Base-by-base conservation (phyloP, 1,140 invertebrate genomes). In the Nasonia vitripennis region DNA sequence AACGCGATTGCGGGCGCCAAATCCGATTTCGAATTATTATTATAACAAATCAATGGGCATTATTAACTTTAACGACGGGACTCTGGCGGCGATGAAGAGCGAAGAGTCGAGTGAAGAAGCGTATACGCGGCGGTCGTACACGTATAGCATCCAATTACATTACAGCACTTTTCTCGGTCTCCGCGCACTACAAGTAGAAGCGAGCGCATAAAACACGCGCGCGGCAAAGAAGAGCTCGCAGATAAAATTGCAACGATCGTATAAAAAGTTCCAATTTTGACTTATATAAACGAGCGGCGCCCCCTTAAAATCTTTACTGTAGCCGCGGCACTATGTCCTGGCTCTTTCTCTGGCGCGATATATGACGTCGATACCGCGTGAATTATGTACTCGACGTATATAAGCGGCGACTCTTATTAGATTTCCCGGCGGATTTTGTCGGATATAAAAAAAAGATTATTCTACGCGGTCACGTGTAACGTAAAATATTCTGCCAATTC, bases 201-300 rank as follows among this genome's bases (percentile, higher is more conserved):
- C 51, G 31, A 10, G 11, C 37, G 20, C 68, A 27, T 20, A 27
- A 70, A 68, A 45, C 68, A 70, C n/a, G 12, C 37, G 41, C 4
- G 20, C 20, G 17, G 20, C 17, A 17, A 62, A 62, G 55, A n/a
- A 6, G 55, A 62, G 23, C n/a, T 70, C 62, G 41, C 31, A 62
- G 31, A 82, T 74, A 73, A 82, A 82, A 82, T 74, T 45, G 81
- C 55, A 82, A 62, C 48, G 45, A 71, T 74, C 70, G 31, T 51
- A 75, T 74, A 74, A 82, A 82, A 82, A 74, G 48, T 82, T 82
- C 31, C 71, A 82, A 82, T 73, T 73, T 81, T 55, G 80, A 73
- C 41, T 82, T 74, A 73, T 55, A 62, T 62, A 62, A 62, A 82
- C 71, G 71, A 20, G 71, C 41, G 23, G 23, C 27, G 41, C 51